Evolutionary conservation across 2,888 invertebrate species (phyloP), one percentile per base, ranked within the genome.

Genomic region (Plebejus argus): DNA sequence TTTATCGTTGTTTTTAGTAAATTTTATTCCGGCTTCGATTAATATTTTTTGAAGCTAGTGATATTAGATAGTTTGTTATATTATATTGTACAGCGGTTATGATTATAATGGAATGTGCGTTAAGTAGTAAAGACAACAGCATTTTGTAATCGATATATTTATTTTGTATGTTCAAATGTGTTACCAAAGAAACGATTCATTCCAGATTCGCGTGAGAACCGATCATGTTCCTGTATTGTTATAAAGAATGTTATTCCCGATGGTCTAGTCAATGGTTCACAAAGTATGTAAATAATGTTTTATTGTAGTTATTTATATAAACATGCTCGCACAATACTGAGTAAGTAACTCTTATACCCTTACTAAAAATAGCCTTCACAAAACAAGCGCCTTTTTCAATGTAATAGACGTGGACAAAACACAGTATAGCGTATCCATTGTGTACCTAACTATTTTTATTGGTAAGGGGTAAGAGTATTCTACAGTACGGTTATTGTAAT

Each of bases 131-230:
- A 61, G 56, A 49, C 45, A 28, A 71, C 33, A 35, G 56, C 56
- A 53, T 77, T 77, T 77, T 70, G 56, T 72, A 58, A 58, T 58
- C 53, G 39, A 58, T 77, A 58, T 77, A 72, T 72, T 77, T 78
- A 77, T 82, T 81, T 84, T 82, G 82, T 85, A 86, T 86, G 90
- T 91, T 91, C 90, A 89, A 91, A 90, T 87, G 83, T 86, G 89
- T 91, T 91, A 92, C 92, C 93, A 92, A 92, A 92, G 92, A 91
- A 86, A 85, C 87, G 81, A 85, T 88, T 86, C 91, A 90, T 90
- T 90, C 91, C 91, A 86, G 79, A 76, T 84, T 81, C 81, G 81
- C 82, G 80, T 82, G 81, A 82, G 78, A 79, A 79, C 76, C 78
- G 83, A 85, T 83, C 86, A 85, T 86, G 89, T 89, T 89, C 88